Evolutionary conservation across 2,888 invertebrate species (phyloP).

Genomic region (Pheosia gnoma): DNA sequence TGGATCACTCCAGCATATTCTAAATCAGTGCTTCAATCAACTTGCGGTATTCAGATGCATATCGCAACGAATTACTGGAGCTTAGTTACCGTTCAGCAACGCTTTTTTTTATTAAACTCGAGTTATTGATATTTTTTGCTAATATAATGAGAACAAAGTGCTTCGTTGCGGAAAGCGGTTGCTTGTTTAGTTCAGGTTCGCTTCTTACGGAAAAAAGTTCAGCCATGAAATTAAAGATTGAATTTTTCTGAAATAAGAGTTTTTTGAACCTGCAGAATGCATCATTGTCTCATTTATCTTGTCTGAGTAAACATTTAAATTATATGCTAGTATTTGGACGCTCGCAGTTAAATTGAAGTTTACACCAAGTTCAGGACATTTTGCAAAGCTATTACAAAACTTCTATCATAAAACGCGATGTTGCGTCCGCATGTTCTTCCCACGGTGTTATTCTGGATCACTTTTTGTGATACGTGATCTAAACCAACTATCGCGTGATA

Average conservation of each 20-base stretch:
- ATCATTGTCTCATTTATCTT: not conserved
- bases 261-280: not conserved
- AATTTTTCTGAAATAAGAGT: not conserved
- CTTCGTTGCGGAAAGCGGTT: slow-evolving; percentile 18
- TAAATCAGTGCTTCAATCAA: slow-evolving; percentile 55
- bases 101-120: slow-evolving; percentile 36
- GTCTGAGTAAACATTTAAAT: not conserved
- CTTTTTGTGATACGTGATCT: slow-evolving; percentile 49
- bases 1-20: slow-evolving; percentile 46
- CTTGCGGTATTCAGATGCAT: slow-evolving; percentile 47
- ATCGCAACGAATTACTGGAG: slow-evolving; percentile 48
- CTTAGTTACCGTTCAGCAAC: slow-evolving; percentile 50
- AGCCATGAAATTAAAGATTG: slow-evolving; percentile 21
- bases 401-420: slow-evolving; percentile 21
- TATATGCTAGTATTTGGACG: too few relatives aligned
- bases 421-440: slow-evolving; percentile 43
- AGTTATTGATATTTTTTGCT: slow-evolving; percentile 32
- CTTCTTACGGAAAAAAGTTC: slow-evolving; percentile 11
- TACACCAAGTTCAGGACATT: too few relatives aligned
- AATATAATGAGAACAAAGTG: slow-evolving; percentile 32
- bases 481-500: slow-evolving; percentile 55
- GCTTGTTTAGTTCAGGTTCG: slow-evolving; percentile 9
- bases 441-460: slow-evolving; percentile 50
- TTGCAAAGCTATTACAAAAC: not conserved
- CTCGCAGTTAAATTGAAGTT: too few relatives aligned